phyloP scores from a whole-genome alignment of 2,797 vertebrate genomes.

The Enteromius mattozi region DNA sequence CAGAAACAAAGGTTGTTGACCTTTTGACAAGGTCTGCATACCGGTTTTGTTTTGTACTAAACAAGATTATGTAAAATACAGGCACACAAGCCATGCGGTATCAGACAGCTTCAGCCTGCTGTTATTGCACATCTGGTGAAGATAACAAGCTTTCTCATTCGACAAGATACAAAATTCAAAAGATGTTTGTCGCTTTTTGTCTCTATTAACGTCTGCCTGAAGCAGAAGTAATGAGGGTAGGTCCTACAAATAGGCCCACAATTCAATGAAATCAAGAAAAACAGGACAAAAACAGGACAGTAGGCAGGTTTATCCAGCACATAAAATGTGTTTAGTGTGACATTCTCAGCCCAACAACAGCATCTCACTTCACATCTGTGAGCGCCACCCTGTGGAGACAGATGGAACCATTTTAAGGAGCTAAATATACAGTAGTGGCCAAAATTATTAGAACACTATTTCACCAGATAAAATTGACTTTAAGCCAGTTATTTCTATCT shows the following conservation, averaged over 20 bases:
- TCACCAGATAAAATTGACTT: no score
- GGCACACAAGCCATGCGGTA: neutral
- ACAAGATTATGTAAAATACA: neutral
- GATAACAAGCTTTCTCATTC: neutral
- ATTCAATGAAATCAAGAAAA: neutral
- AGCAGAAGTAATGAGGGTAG: neutral
- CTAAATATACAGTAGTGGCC: no score
- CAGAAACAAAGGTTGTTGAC: neutral
- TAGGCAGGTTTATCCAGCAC: neutral
- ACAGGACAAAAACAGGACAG: neutral
- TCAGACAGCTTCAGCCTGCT: neutral
- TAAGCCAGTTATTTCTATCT: no score
- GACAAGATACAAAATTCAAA: neutral
- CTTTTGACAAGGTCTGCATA: neutral
- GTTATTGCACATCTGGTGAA: neutral
- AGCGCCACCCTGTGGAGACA: conserved; percentile 55
- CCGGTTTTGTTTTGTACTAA: neutral
- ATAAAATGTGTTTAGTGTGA: neutral
- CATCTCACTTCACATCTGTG: neutral
- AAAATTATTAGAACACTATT: no score
- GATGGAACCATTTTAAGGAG: neutral
- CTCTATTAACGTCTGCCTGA: neutral
- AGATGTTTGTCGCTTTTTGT: neutral
- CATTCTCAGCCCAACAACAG: neutral
- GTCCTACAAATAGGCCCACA: neutral